A percentile compares a stretch with the other conserved stretches of the same genome.
Evolutionary conservation across 2,888 invertebrate species (phyloP).

Genomic region (Scaptodrosophila latifasciaeformis): DNA sequence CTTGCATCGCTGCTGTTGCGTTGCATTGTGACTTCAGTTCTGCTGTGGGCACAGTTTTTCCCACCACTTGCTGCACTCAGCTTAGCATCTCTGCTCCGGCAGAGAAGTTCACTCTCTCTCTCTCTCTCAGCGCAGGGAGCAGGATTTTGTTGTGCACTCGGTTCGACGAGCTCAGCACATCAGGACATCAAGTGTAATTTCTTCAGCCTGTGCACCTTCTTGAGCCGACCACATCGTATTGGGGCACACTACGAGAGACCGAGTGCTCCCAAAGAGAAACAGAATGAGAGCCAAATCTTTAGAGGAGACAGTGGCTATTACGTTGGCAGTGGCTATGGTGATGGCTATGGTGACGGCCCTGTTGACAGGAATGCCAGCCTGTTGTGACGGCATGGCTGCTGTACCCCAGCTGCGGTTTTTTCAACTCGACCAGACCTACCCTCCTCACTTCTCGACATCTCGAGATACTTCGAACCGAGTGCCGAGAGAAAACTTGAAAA

Average conservation of each 20-base stretch:
- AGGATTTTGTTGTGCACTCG: constrained; percentile 20
- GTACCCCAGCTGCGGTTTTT: no score
- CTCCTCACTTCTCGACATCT: no score
- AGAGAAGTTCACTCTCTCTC: constrained; percentile 31
- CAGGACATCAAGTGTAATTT: constrained; percentile 26
- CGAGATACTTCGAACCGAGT: constrained; percentile 28
- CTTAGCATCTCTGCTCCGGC: constrained; percentile 2
- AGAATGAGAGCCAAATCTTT: constrained; percentile 16
- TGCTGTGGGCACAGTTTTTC: constrained; percentile 17
- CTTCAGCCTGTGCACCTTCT: constrained; percentile 29
- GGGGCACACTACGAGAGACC: constrained; percentile 25
- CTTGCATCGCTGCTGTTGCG: constrained; percentile 23
- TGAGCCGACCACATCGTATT: constrained; percentile 29
- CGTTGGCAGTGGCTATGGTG: not conserved
- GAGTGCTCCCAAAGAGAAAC: constrained; percentile 6
- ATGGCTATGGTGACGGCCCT: not conserved
- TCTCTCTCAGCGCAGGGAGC: constrained; percentile 13
- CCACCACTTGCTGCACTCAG: constrained; percentile 5
- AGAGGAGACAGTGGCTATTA: constrained; percentile 1
- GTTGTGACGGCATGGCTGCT: constrained; percentile 16
- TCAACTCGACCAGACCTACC: no score
- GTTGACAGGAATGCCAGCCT: constrained; percentile 25
- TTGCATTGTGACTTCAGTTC: constrained; percentile 16
- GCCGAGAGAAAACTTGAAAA: constrained; percentile 30
- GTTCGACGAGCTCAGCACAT: constrained; percentile 26